Evolutionary conservation across 2,888 invertebrate genomes (phyloP), one percentile per base, ranked within the genome.

Genomic region (Orgyia antiqua): DNA sequence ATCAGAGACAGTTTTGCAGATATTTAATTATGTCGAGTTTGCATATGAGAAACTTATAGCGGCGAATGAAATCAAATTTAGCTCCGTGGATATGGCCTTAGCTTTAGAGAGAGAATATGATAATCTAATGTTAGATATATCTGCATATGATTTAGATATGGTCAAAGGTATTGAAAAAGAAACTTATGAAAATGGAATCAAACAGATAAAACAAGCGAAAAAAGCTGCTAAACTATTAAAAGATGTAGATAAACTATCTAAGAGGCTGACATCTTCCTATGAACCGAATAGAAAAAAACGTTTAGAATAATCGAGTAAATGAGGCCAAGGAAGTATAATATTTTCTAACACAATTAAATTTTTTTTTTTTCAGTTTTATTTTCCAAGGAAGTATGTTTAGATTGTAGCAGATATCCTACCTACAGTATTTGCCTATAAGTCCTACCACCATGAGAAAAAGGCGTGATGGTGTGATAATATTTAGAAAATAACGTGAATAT

Each of bases 1-100:
- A 27, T 89, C 90, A 2, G 87, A 89, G 32, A 80, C 83, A n/a
- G 84, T 88, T 4, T 67, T 92, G 25, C 87, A 89, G 58, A 68
- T 91, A 36, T 86, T 87, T 36, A 89, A 89, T 17, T 90, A 89
- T 48, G 87, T 92, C 2, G 90, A 92, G 64, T 91, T 91, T 54
- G 82, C 91, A 0, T 92, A 90, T 57, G 90, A 91, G 61, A 77
- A 86, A 18, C 72, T 90, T 11, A 80, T 92, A 18, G 88, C 88
- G 1, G 77, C 88, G 1, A 91, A 90, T 52, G 90, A 91, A 41
- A 88, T 88, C 0, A 88, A 89, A 46, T 66, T 90, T 6, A 86
- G 80, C 39, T 77, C 87, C 28, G 76, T 87, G 36, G 84, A 89
- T 4, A 91, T 92, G 91, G 89, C 89, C 71, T 68, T 77, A 34